These are phyloP conservation scores for Protonemura montana DNA, from an alignment of 2,888 invertebrate genomes.

Conservation along the genomic window DNA sequence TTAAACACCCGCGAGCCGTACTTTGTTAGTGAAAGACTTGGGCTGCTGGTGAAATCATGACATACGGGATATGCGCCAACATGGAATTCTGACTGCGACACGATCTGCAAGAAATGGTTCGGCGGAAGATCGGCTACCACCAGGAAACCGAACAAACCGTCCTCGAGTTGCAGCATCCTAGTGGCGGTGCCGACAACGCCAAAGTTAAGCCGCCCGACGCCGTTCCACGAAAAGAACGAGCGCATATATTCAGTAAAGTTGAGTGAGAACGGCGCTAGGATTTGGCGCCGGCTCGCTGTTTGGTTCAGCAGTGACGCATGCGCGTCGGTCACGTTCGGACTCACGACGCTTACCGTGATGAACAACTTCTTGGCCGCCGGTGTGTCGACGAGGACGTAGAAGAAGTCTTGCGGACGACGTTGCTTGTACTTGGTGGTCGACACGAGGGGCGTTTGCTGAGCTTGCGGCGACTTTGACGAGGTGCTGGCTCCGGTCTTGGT, in stretches of 20 bases:
- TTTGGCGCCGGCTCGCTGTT: too few species aligned
- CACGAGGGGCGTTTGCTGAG: background rate
- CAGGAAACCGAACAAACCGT: constrained; percentile 9
- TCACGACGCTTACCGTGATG: constrained; percentile 1
- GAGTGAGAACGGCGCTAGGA: too few species aligned
- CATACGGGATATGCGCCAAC: background rate
- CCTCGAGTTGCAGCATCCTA: constrained; percentile 36
- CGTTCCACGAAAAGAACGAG: too few species aligned
- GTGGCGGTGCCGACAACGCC: constrained; percentile 22
- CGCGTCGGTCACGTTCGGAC: background rate
- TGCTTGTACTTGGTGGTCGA: background rate
- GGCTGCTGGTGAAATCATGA: background rate
- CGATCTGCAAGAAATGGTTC: constrained; percentile 23
- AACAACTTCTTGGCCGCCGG: constrained; percentile 32
- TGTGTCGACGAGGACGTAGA: constrained; percentile 28
- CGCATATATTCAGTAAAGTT: too few species aligned
- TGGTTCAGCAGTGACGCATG: too few species aligned
- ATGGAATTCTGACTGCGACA: constrained; percentile 22
- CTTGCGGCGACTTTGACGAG: background rate
- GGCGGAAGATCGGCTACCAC: constrained; percentile 33
- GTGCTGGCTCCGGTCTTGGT: background rate
- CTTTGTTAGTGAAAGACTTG: background rate
- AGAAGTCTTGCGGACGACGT: background rate
- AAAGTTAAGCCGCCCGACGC: background rate
- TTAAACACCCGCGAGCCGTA: background rate